Evolutionary conservation across 2,113 vertebrate genomes (phyloP).

Genomic region (Sarotherodon lohbergeri): DNA sequence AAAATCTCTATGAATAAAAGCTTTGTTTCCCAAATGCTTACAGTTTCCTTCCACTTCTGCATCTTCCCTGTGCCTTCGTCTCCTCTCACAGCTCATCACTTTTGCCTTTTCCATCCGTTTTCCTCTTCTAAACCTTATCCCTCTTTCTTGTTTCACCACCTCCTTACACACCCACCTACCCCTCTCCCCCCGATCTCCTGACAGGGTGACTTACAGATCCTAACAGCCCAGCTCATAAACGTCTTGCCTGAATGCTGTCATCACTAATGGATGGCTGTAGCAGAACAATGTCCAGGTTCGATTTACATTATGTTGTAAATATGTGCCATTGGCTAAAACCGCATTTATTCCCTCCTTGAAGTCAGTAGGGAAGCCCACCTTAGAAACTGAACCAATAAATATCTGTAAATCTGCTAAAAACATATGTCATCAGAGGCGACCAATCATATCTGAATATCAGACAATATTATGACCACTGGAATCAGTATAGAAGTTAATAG

Average conservation of each 20-base stretch:
- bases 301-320: slow-evolving; percentile 53
- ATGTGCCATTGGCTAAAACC: background rate
- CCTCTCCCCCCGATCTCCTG: slow-evolving; percentile 13
- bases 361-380: background rate
- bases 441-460: background rate
- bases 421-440: slow-evolving; percentile 7
- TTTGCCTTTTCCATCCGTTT: background rate
- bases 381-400: slow-evolving; percentile 9
- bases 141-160: background rate
- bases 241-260: slow-evolving; percentile 54
- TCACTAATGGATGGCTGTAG: slow-evolving; percentile 53
- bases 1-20: slow-evolving; percentile 15
- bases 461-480: background rate
- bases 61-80: background rate
- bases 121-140: background rate
- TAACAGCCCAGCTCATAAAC: slow-evolving; percentile 60
- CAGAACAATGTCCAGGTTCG: slow-evolving; percentile 43
- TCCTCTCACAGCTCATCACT: background rate
- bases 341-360: background rate
- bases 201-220: slow-evolving; percentile 55
- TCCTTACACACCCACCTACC: background rate
- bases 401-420: slow-evolving; percentile 11
- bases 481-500: background rate
- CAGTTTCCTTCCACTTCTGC: background rate
- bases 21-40: background rate